Conservation (phyloP, 2,797 vertebrate genomes). For the Pangasius djambal region DNA sequence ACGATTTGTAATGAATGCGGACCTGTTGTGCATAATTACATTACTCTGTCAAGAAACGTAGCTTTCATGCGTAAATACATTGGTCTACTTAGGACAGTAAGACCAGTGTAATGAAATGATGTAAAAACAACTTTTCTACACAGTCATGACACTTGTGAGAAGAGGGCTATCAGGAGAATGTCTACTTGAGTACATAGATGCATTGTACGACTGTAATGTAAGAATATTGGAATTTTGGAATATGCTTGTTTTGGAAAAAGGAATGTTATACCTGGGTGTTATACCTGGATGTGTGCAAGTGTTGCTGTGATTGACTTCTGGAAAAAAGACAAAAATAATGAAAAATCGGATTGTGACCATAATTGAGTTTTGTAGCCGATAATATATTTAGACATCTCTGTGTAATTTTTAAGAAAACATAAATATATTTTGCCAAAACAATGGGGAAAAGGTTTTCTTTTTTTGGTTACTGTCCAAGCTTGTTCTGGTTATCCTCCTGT, state of each 20-base stretch:
- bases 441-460: neutral
- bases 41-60: neutral
- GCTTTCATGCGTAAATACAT: neutral
- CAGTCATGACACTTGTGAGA: neutral
- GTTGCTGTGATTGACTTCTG: too few species aligned
- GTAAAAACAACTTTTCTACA: neutral
- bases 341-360: neutral
- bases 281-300: too few species aligned
- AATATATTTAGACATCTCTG: neutral
- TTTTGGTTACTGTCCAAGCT: neutral
- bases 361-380: neutral
- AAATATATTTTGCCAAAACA: neutral
- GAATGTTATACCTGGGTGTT: neutral
- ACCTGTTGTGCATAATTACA: neutral
- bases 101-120: neutral
- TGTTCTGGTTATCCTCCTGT: neutral
- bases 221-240: too few species aligned
- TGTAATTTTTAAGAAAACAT: neutral
- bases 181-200: neutral
- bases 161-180: neutral
- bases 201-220: neutral
- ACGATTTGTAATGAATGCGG: neutral
- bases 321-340: neutral
- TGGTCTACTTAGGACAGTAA: neutral
- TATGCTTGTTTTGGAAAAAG: neutral